Percentiles rank a stretch among this genome's conserved stretches.
These are phyloP conservation scores for Umimayanthus kanabou DNA, from an alignment of 92 coral and sea anemone genomes.

Conservation along the genomic window DNA sequence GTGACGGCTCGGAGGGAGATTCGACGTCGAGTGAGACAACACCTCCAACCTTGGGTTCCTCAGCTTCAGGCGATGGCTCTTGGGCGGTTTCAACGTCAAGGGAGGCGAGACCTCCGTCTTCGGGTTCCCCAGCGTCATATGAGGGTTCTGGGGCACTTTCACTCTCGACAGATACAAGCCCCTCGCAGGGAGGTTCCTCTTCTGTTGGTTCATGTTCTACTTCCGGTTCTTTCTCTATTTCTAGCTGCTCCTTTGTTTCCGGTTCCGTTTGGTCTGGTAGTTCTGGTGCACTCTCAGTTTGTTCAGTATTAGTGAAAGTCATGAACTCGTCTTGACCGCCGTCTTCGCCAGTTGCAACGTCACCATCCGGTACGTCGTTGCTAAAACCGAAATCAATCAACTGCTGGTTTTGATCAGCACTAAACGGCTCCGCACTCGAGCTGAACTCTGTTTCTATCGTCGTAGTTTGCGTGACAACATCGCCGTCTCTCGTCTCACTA, in stretches of 20 bases:
- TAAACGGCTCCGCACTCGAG: conserved; percentile 2
- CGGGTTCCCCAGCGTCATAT: conserved; percentile 1
- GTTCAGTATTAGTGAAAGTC: conserved; percentile 18
- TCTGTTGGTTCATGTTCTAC: neutral
- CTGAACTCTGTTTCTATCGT: conserved; percentile 21
- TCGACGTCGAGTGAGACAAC: neutral
- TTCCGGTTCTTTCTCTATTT: neutral
- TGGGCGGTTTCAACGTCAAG: conserved; percentile 1
- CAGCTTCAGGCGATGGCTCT: neutral
- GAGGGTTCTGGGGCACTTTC: neutral
- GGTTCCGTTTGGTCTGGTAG: conserved; percentile 12
- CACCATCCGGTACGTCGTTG: conserved; percentile 1
- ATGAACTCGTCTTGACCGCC: conserved; percentile 4
- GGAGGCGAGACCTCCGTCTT: neutral
- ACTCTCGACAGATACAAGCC: neutral
- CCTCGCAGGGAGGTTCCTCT: neutral
- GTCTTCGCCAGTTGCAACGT: neutral
- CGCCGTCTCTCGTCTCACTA: conserved; percentile 4
- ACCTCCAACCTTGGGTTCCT: neutral
- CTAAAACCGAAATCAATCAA: conserved; percentile 22
- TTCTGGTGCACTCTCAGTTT: conserved; percentile 27
- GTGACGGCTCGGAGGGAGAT: neutral
- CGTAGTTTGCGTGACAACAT: conserved; percentile 26
- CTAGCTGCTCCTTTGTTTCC: neutral
- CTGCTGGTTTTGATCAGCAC: conserved; percentile 16